phyloP scores from a whole-genome alignment of 1,140 invertebrate genomes.

The Metaphire vulgaris region DNA sequence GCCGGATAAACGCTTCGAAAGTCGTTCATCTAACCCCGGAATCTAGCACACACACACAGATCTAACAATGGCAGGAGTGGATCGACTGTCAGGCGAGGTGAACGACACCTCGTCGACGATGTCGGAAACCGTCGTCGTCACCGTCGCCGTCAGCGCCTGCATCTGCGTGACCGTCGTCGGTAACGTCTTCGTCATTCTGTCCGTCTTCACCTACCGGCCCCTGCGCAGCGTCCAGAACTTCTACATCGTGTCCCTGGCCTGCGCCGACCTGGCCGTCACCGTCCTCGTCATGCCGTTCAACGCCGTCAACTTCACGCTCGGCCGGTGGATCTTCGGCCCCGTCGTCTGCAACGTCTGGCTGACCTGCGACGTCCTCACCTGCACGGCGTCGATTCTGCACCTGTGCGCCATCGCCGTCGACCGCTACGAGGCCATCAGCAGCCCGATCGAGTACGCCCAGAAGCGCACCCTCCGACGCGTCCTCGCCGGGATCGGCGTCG shows the following conservation, averaged over 20 bases:
- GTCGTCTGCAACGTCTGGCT: too few species aligned
- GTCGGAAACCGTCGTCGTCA: too few species aligned
- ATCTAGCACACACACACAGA: too few species aligned
- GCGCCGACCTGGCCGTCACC: slow-evolving; percentile 92
- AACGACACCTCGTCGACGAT: too few species aligned
- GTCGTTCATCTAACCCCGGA: too few species aligned
- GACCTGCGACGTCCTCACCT: too few species aligned
- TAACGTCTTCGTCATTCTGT: slow-evolving; percentile 91
- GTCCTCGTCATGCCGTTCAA: slow-evolving; percentile 92
- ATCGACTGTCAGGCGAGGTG: too few species aligned
- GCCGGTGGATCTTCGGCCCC: too few species aligned
- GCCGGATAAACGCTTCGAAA: too few species aligned
- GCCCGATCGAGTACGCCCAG: slow-evolving; percentile 94
- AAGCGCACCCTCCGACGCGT: slow-evolving; percentile 88
- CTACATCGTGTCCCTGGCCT: slow-evolving; percentile 92
- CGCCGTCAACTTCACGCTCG: slow-evolving; percentile 79
- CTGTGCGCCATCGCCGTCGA: slow-evolving; percentile 79
- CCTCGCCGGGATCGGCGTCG: slow-evolving; percentile 77
- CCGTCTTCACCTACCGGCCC: slow-evolving; percentile 90
- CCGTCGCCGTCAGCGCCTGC: too few species aligned
- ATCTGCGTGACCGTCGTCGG: slow-evolving; percentile 74
- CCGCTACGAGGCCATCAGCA: slow-evolving; percentile 75
- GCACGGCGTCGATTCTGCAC: too few species aligned
- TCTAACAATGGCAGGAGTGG: too few species aligned
- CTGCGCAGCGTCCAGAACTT: slow-evolving; percentile 96